These are phyloP conservation scores for Rhingia campestris DNA, from an alignment of 2,888 invertebrate species.

Conservation along the genomic window DNA sequence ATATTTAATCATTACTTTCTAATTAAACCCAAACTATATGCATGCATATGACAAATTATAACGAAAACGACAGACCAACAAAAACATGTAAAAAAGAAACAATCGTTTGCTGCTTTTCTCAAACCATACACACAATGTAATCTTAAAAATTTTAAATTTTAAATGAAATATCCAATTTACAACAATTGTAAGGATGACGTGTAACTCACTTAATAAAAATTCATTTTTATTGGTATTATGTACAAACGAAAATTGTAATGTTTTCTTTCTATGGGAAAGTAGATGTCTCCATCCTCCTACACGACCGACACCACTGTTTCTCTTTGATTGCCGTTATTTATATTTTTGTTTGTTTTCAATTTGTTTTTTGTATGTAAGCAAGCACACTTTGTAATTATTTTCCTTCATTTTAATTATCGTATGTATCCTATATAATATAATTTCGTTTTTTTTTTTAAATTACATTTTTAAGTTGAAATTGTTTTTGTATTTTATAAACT, in stretches of 20 bases:
- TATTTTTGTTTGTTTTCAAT: constrained; percentile 1
- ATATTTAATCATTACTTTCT: constrained; percentile 62
- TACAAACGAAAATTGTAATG: constrained; percentile 57
- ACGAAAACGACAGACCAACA: constrained; percentile 55
- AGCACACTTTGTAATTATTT: constrained; percentile 70
- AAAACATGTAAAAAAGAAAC: constrained; percentile 13
- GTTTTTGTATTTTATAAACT: constrained; percentile 57
- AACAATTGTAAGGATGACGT: constrained; percentile 50
- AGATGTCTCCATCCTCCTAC: not conserved
- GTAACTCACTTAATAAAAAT: constrained; percentile 59
- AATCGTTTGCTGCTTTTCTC: constrained; percentile 24
- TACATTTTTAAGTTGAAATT: constrained; percentile 61
- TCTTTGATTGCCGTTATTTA: no score
- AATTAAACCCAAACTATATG: constrained; percentile 27
- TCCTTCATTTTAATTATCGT: constrained; percentile 34
- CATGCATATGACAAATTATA: constrained; percentile 13
- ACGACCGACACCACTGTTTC: no score
- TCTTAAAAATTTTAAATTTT: constrained; percentile 16
- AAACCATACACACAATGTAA: constrained; percentile 22
- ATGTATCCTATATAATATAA: not conserved
- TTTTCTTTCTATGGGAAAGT: constrained; percentile 33
- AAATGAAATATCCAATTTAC: constrained; percentile 53
- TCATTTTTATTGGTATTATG: constrained; percentile 71
- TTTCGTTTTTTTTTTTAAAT: constrained; percentile 42
- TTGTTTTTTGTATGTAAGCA: constrained; percentile 41